Conservation (phyloP, 2,888 invertebrate genomes). For the Eupithecia centaureata region DNA sequence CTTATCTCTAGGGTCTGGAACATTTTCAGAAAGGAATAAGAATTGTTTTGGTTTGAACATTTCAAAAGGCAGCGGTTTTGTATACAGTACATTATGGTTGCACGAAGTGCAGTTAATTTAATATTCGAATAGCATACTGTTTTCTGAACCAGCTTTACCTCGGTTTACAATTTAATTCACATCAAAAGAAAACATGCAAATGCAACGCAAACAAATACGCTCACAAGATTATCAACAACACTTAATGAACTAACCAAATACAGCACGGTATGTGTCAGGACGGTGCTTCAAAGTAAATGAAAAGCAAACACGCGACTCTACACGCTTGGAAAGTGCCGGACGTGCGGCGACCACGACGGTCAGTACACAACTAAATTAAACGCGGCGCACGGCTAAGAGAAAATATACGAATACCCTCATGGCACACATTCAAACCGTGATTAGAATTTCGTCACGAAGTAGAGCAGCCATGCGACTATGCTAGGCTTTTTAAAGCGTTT, state of each 20-base stretch:
- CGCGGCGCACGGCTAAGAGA: slow-evolving; percentile 39
- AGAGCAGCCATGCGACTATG: slow-evolving; percentile 57
- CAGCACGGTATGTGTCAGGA: slow-evolving; percentile 6
- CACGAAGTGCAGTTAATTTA: background rate
- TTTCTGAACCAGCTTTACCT: background rate
- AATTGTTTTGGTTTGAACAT: background rate
- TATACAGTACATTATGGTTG: background rate
- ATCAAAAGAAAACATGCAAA: slow-evolving; percentile 13
- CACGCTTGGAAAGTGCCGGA: slow-evolving; percentile 28
- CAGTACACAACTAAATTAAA: slow-evolving; percentile 49
- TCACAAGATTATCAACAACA: slow-evolving; percentile 34
- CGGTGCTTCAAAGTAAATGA: slow-evolving; percentile 25
- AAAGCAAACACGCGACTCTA: slow-evolving; percentile 27
- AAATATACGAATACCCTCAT: slow-evolving; percentile 50
- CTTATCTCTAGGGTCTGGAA: background rate
- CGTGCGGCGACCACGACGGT: slow-evolving; percentile 46
- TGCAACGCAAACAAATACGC: slow-evolving; percentile 17
- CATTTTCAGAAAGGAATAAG: background rate
- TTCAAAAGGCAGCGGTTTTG: background rate
- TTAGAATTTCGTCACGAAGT: slow-evolving; percentile 59
- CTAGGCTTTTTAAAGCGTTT: slow-evolving; percentile 53
- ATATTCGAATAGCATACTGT: background rate
- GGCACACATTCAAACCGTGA: slow-evolving; percentile 45
- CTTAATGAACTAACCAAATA: slow-evolving; percentile 40
- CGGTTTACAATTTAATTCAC: slow-evolving; percentile 4